Evolutionary conservation across 2,888 invertebrate species (phyloP).

Genomic region (Synanthedon myopaeformis): DNA sequence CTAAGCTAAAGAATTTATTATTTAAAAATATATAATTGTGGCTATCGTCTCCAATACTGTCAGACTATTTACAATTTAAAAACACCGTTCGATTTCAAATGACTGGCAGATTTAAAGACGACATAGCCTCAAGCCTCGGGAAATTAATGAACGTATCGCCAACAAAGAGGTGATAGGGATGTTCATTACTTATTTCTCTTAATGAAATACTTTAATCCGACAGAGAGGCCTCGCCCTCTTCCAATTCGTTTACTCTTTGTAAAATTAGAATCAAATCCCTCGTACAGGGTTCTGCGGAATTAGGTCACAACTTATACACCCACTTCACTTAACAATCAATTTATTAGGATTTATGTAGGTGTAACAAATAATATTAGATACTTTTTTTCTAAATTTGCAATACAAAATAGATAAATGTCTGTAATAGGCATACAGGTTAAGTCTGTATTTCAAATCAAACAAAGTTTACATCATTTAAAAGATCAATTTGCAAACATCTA

Average conservation of each 20-base stretch:
- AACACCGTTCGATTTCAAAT: slow-evolving; percentile 17
- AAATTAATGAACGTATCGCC: slow-evolving; percentile 33
- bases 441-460: no score
- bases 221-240: slow-evolving; percentile 9
- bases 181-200: slow-evolving; percentile 25
- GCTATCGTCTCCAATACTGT: background rate
- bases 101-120: slow-evolving; percentile 21
- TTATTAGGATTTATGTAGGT: no score
- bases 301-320: background rate
- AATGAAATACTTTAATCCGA: slow-evolving; percentile 16
- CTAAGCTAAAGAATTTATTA: no score
- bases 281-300: background rate
- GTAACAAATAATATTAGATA: no score
- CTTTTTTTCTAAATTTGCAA: no score
- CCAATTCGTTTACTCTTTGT: slow-evolving; percentile 9
- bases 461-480: no score
- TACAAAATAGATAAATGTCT: no score
- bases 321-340: no score
- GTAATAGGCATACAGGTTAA: no score
- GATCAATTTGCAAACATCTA: no score
- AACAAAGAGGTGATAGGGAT: slow-evolving; percentile 30
- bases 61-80: slow-evolving; percentile 18
- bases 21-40: no score
- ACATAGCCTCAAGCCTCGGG: slow-evolving; percentile 13
- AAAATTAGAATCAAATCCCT: background rate